These are phyloP conservation scores for Conger conger DNA, from an alignment of 2,113 vertebrate species.

Conservation along the genomic window DNA sequence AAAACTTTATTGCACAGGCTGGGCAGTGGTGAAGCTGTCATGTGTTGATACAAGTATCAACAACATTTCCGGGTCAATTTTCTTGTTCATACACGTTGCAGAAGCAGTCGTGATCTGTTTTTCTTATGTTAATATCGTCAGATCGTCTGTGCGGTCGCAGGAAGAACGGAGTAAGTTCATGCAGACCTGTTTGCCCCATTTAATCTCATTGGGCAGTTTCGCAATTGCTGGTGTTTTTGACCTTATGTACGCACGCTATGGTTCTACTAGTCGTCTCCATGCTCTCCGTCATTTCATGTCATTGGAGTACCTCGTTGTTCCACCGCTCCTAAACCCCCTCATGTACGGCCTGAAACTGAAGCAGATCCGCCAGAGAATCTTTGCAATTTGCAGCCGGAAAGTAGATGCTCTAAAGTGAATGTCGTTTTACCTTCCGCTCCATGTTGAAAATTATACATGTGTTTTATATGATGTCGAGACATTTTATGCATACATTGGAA, in stretches of 20 bases:
- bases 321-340: no score
- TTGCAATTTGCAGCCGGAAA: no score
- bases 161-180: background rate
- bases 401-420: no score
- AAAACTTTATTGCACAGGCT: no score
- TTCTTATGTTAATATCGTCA: background rate
- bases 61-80: conserved; percentile 44
- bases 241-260: background rate
- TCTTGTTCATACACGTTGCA: conserved; percentile 19
- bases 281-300: conserved; percentile 32
- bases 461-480: no score
- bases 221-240: conserved; percentile 1
- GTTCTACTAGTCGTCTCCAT: background rate
- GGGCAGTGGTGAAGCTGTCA: no score
- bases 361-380: no score
- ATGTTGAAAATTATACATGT: no score
- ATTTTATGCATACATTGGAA: no score
- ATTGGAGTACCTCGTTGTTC: conserved; percentile 34
- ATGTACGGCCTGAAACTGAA: no score
- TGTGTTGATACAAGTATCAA: conserved; percentile 37
- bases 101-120: conserved; percentile 21
- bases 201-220: conserved; percentile 9
- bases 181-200: conserved; percentile 14
- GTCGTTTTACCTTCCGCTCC: no score
- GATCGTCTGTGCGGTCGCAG: background rate